Conservation (phyloP, 23 tunicate species). For the Oikopleura vanhoeffeni region DNA sequence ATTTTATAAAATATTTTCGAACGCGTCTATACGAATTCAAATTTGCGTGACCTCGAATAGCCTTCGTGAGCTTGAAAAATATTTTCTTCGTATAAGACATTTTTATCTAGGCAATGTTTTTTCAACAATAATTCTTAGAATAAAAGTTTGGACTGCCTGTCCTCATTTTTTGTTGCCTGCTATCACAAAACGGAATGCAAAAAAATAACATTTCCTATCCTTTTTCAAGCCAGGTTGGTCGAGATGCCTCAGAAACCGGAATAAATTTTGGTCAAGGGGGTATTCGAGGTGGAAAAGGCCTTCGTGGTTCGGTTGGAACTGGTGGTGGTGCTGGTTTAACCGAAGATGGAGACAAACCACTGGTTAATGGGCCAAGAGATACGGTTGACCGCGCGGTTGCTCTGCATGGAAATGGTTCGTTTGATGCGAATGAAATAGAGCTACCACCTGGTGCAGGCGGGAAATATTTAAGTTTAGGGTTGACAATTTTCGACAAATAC, state of each 20-base stretch:
- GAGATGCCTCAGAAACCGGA: slow-evolving; percentile 43
- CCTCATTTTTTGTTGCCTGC: too few species aligned
- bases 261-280: slow-evolving; percentile 48
- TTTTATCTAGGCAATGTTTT: too few species aligned
- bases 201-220: too few species aligned
- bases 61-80: too few species aligned
- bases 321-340: slow-evolving; percentile 67
- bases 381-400: neutral
- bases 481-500: too few species aligned
- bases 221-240: slow-evolving; percentile 22
- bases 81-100: too few species aligned
- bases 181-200: too few species aligned
- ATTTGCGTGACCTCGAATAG: too few species aligned
- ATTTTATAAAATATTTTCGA: too few species aligned
- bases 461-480: neutral
- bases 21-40: too few species aligned
- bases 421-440: neutral
- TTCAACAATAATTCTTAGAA: too few species aligned
- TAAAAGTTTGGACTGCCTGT: too few species aligned
- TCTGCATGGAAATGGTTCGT: neutral
- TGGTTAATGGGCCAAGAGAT: slow-evolving; percentile 20
- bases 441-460: neutral
- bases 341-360: slow-evolving; percentile 17
- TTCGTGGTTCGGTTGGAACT: slow-evolving; percentile 39
- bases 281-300: slow-evolving; percentile 26